Base-by-base conservation (phyloP, 2,888 invertebrate species). In the Rhamphomyia laevipes region DNA sequence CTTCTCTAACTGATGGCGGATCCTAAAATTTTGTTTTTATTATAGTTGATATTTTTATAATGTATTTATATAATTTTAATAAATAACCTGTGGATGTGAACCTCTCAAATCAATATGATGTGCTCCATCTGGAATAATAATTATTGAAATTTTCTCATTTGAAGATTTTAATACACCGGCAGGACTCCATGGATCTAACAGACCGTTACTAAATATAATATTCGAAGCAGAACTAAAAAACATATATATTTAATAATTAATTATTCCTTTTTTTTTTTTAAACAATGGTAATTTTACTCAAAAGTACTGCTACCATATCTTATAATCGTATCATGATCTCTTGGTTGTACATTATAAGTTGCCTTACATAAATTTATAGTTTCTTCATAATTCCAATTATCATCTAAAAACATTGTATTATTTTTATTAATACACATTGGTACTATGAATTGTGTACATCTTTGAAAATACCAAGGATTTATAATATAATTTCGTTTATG, bases 401-500 rank as follows among this genome's bases (percentile, higher is more conserved):
- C 62, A 0, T 61, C 53, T 2, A 80, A 76, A 61, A 86, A 86
- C 65, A 93, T 94, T 86, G 97, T 92, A 61, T 90, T 91, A 11
- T 77, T 73, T 2, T 74, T 68, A 56, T 79, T 78, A 3, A 79
- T 71, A 67, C 96, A 96, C 74, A 87, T 82, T 0, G 96, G 96
- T 90, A 95, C 93, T 51, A 94, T 84, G 87, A 97, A 93, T 71
- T 99, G 96, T 18, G 93, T 92, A 64, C 97, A 97, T 0, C 86
- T 77, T 77, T 92, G 91, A 64, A 83, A 89, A 54, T 80, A 74
- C 94, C 94, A 95, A 6, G 64, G 57, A 13, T 80, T 80, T 13
- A 83, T 84, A 6, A 90, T 66, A 51, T 13, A 35, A 53, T 73
- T 68, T 4, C 68, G 62, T 17, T 74, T 71, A 43, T 76, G 76